These are phyloP conservation scores for Pyrgus malvae DNA, from an alignment of 2,888 invertebrate genomes.

Conservation along the genomic window DNA sequence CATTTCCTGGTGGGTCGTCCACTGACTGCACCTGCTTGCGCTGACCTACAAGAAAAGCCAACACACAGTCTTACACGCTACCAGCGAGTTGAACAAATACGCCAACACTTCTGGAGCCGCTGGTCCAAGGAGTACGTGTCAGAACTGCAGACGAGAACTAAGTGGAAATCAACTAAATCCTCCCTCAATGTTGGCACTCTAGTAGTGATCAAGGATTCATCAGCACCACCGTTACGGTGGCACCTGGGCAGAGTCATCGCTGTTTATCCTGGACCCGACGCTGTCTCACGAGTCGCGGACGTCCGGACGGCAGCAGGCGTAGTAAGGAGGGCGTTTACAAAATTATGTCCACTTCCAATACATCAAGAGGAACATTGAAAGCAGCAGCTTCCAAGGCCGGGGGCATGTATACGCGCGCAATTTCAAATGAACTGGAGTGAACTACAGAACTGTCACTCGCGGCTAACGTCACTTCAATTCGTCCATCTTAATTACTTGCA, in stretches of 20 bases:
- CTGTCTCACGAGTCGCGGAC: conserved; percentile 29
- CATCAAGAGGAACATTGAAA: conserved; percentile 3
- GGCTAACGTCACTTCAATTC: no score
- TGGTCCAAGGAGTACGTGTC: conserved; percentile 35
- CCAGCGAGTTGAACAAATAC: conserved; percentile 34
- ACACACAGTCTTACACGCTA: conserved; percentile 20
- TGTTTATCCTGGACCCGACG: conserved; percentile 25
- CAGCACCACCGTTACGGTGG: conserved; percentile 33
- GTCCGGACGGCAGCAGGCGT: conserved; percentile 27
- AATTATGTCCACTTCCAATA: conserved; percentile 17
- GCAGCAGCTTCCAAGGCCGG: conserved; percentile 22
- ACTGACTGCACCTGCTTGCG: conserved; percentile 24
- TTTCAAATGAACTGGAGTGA: no score
- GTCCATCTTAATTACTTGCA: no score
- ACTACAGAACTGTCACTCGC: no score
- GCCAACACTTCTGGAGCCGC: conserved; percentile 36
- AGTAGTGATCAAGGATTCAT: conserved; percentile 31
- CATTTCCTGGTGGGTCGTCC: conserved; percentile 40
- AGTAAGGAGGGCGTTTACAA: conserved; percentile 13
- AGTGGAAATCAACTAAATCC: conserved; percentile 29
- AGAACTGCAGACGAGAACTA: conserved; percentile 33
- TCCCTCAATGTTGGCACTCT: conserved; percentile 2
- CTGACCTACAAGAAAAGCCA: conserved; percentile 15
- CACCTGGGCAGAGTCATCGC: conserved; percentile 25
- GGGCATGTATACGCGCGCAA: conserved; percentile 5